Evolutionary conservation across 2,113 vertebrate species (phyloP), one percentile per base, ranked within the genome.

Genomic region (Oncorhynchus clarkii): DNA sequence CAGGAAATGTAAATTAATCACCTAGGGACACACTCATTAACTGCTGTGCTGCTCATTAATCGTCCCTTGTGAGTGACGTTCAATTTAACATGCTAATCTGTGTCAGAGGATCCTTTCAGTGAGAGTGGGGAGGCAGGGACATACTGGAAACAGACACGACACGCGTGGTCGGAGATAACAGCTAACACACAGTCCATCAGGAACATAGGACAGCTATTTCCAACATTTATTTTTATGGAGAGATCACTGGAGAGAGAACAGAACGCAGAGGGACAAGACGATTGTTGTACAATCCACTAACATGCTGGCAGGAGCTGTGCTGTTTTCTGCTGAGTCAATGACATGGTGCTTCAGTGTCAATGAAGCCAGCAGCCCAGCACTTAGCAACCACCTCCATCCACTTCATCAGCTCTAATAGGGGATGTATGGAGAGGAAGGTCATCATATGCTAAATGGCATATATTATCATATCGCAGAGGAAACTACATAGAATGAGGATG

Each of bases 11-110:
- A 82, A 54, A 90, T 90, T 85, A 91, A 92, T 90, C 89, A 88
- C 83, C 83, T n/a, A 45, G 86, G 86, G 88, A 91, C 84, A 71
- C 74, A 27, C 72, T 89, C 88, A 83, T 90, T 91, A 90, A 88
- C 89, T 79, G 87, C 90, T 84, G 84, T 76, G 85, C 31, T 82
- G 88, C 81, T 89, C 82, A 91, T 89, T 85, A 89, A 90, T 87
- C 62, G 81, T 89, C 90, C 84, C 86, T 81, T 66, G 81, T 86
- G 91, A 85, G 60, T 73, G 82, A 70, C 11, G 51, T 84, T 85
- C 83, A 79, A 83, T 77, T 89, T 86, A 90, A 90, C 85, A 89
- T 91, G 88, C 86, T 91, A 89, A 91, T 91, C 73, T 85, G 88
- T 90, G 89, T 88, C 86, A 86, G 74, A 85, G 77, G 82, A 87